Base-by-base conservation (phyloP, 2,113 vertebrate genomes). In the Tachysurus vachellii region DNA sequence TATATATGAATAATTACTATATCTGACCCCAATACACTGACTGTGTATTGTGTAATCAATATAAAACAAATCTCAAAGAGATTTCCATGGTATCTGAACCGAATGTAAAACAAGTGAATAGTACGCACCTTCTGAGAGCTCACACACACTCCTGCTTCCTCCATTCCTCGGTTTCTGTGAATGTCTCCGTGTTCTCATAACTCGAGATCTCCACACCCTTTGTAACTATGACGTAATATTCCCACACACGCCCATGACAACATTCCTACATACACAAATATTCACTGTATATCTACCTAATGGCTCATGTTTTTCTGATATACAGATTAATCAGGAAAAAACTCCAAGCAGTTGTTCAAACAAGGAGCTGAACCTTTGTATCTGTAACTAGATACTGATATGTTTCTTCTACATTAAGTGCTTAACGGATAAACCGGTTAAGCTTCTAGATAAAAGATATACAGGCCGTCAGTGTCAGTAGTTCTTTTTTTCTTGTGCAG, bases 201-300 rank as follows among this genome's bases (percentile, higher is more conserved):
- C 9, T 59, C 82, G 53, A 87, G 36, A 21, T 31, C 82, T 28
- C 89, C 89, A 85, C 86, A n/a, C 89, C 89, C 1, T 6, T 14
- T 54, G 9, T 6, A 6, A 26, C 7, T 31, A 26, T 80, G 61
- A 83, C 6, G 70, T 77, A 47, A 85, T 23, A 82, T 73, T 77
- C 88, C 56, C 77, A 59, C 79, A 77, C 17, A 71, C 71, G 68
- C 16, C 50, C 62, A 84, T 21, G 9, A 13, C 13, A 59, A 19
- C 28, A 59, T 59, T 57, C 28, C 28, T 36, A 19, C 28, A 54
- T 17, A 1, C 2, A 54, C 26, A 14, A 0, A 0, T 23, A 36
- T 44, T 28, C n/a, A 28, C 62, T 28, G 14, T 70, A 36, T 36
- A 9, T 73, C 8, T 54, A 28, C 50, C 26, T 54, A 54, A 26